Evolutionary conservation across 2,797 vertebrate genomes (phyloP), one percentile per base, ranked within the genome.

Genomic region (Chelonia mydas): DNA sequence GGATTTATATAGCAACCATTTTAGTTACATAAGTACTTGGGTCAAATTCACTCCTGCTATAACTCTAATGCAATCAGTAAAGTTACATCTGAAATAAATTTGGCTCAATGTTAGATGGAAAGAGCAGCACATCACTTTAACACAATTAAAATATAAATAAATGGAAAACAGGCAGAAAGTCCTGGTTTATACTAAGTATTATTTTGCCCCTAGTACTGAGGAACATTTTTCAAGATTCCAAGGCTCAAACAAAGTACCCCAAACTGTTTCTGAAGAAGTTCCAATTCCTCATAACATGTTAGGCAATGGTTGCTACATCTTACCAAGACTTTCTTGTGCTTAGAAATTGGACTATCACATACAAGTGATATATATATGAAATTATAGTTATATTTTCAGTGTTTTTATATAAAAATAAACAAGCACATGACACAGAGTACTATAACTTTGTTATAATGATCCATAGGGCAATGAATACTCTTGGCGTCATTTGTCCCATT

Each of bases 111-210:
- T 72, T 41, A 4, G 12, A 68, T 94, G 92, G 95, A 96, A 95
- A 93, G 93, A 92, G 50, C 82, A 84, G 82, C 93, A 95, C 0
- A 0, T 68, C 85, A 92, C 1, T 0, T 55, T 90, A 96, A 95
- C 50, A 92, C 41, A 95, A 92, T 90, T 89, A 90, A 91, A 96
- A 96, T 84, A 93, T 86, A 96, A 97, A 86, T 91, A 96, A 94
- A 94, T 78, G 37, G 76, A 90, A 88, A 76, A 72, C n/a, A 74
- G 83, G 81, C 91, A 89, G 45, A 91, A 86, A 81, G 31, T 83
- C 88, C 90, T 88, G n/a, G 89, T 94, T 76, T 86, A 92, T 86
- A 95, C 31, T 53, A 84, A 93, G 82, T 96, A 91, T 88, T 91
- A 78, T 91, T 84, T 90, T 89, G 47, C 80, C 95, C 80, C 12